A percentile compares a stretch with the other conserved stretches of the same genome.
Evolutionary conservation across 1,140 invertebrate species (phyloP).

Genomic region (Hypothenemus hampei): DNA sequence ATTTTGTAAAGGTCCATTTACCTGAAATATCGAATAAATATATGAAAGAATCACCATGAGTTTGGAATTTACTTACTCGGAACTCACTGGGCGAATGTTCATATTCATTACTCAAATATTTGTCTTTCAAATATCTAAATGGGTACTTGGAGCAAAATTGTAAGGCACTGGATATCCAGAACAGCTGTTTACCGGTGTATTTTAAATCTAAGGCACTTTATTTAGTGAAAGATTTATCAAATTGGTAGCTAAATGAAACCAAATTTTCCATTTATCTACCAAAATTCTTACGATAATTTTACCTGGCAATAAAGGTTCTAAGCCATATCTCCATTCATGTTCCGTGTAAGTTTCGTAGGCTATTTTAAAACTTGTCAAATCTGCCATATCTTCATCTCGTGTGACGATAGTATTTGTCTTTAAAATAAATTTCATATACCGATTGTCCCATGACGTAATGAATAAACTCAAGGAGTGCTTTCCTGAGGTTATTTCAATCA

Average conservation of each 20-base stretch:
- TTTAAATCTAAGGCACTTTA: constrained; percentile 56
- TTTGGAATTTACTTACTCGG: constrained; percentile 6
- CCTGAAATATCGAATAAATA: constrained; percentile 52
- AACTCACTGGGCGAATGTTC: constrained; percentile 47
- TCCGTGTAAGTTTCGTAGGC: constrained; percentile 76
- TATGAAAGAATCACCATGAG: background rate
- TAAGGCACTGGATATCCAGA: constrained; percentile 62
- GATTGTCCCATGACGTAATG: no score
- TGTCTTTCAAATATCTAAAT: constrained; percentile 34
- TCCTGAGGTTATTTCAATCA: no score
- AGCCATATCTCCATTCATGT: constrained; percentile 61
- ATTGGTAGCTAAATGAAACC: background rate
- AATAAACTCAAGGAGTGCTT: no score
- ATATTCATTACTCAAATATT: constrained; percentile 37
- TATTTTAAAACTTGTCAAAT: constrained; percentile 76
- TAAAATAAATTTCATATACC: no score
- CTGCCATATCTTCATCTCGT: constrained; percentile 89
- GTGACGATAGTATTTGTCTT: constrained; percentile 73
- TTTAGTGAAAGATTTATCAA: background rate
- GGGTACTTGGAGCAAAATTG: constrained; percentile 61
- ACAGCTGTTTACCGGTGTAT: constrained; percentile 61
- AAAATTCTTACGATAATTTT: background rate
- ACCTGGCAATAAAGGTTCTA: constrained; percentile 60
- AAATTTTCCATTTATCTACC: background rate
- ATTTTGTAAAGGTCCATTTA: constrained; percentile 86